phyloP scores from a whole-genome alignment of 2,113 vertebrate species.

The Diadophis punctatus region DNA sequence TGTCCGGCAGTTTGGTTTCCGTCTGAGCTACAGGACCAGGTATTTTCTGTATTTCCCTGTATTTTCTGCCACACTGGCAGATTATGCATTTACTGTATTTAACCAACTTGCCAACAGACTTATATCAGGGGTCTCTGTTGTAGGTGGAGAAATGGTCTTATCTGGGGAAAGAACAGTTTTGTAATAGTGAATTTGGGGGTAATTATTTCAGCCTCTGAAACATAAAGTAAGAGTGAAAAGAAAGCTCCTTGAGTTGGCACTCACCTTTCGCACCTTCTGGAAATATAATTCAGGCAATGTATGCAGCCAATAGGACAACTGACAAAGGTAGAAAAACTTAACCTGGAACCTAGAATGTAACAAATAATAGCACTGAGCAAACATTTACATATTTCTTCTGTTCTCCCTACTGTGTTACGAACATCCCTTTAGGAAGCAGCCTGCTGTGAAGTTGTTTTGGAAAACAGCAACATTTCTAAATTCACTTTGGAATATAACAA shows the following conservation, averaged over 20 bases:
- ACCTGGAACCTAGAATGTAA: constrained; percentile 86
- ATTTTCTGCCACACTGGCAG: neutral
- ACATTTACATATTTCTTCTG: neutral
- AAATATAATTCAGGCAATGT: constrained; percentile 96
- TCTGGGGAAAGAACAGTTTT: neutral
- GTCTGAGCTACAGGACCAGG: neutral
- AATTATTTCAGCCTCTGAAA: neutral
- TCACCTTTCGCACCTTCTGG: constrained; percentile 98
- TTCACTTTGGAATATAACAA: neutral
- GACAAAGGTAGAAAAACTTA: constrained; percentile 97
- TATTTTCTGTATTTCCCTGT: neutral
- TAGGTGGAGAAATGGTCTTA: neutral
- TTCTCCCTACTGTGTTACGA: neutral
- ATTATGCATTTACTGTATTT: neutral
- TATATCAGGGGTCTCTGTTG: neutral
- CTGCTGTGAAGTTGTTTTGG: neutral
- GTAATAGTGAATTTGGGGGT: neutral
- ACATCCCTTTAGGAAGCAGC: neutral
- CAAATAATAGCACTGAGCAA: neutral
- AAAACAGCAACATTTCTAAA: neutral
- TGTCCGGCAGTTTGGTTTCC: neutral
- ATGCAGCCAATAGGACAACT: constrained; percentile 95
- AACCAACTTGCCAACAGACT: neutral
- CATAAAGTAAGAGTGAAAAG: neutral
- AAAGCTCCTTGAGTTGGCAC: constrained; percentile 27